These are phyloP conservation scores for Desmophyllum pertusum DNA, from an alignment of 92 coral and sea anemone species.

Conservation along the genomic window DNA sequence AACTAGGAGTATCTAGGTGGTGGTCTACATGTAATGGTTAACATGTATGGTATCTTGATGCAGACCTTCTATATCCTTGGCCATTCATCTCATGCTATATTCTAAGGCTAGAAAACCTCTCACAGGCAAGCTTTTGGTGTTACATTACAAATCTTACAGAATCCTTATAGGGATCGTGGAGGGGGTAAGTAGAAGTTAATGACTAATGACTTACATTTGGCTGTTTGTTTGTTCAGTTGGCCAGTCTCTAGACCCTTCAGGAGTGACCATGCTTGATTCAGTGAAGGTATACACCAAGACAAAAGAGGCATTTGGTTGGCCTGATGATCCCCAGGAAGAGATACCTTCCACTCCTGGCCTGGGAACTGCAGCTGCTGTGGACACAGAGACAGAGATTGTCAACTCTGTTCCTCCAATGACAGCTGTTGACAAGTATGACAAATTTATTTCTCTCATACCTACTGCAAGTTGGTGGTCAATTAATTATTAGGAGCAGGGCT, in stretches of 20 bases:
- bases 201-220: background rate
- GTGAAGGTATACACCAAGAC: conserved; percentile 92
- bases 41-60: too few species aligned
- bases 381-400: conserved; percentile 79
- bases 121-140: too few species aligned
- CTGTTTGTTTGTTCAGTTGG: conserved; percentile 68
- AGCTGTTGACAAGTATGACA: conserved; percentile 84
- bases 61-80: too few species aligned
- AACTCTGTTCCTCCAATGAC: conserved; percentile 78
- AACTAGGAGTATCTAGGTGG: too few species aligned
- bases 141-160: too few species aligned
- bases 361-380: conserved; percentile 60
- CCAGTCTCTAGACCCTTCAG: conserved; percentile 91
- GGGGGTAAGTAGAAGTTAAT: background rate
- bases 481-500: too few species aligned
- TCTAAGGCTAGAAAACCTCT: too few species aligned
- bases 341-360: conserved; percentile 74
- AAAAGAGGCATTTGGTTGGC: conserved; percentile 99
- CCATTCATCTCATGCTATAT: too few species aligned
- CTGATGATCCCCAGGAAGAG: conserved; percentile 97
- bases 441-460: background rate
- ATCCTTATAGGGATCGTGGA: background rate
- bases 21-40: too few species aligned
- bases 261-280: conserved; percentile 97
- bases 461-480: too few species aligned